Evolutionary conservation across 2,888 invertebrate genomes (phyloP).

Genomic region (Tolmerus cingulatus): DNA sequence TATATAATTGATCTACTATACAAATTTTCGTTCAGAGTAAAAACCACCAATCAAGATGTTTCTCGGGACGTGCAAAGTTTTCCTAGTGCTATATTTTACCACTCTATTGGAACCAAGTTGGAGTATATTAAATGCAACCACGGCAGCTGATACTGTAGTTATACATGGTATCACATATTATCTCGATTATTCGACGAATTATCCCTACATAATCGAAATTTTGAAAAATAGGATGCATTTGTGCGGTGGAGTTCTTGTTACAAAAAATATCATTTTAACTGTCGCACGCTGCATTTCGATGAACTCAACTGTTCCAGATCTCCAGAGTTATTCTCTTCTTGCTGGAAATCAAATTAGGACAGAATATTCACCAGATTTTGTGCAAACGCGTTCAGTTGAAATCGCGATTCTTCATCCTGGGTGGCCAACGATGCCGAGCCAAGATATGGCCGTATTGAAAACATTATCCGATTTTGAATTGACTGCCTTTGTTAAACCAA

Average conservation of each 20-base stretch:
- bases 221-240: neutral
- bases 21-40: neutral
- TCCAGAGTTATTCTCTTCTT: neutral
- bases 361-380: neutral
- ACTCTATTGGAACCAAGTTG: neutral
- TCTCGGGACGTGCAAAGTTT: neutral
- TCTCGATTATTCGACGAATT: neutral
- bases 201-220: neutral
- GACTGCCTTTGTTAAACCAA: neutral
- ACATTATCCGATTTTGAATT: neutral
- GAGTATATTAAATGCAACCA: neutral
- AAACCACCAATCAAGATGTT: neutral
- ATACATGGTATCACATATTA: neutral
- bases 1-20: neutral
- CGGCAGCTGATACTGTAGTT: neutral
- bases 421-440: neutral
- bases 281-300: neutral
- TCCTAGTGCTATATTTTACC: neutral
- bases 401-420: neutral
- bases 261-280: neutral
- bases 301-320: neutral
- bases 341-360: neutral
- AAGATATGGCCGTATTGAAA: neutral
- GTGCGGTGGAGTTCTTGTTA: neutral
- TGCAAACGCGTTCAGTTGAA: neutral